These are phyloP conservation scores for Acleris cristana DNA, from an alignment of 2,888 invertebrate species.

Conservation along the genomic window DNA sequence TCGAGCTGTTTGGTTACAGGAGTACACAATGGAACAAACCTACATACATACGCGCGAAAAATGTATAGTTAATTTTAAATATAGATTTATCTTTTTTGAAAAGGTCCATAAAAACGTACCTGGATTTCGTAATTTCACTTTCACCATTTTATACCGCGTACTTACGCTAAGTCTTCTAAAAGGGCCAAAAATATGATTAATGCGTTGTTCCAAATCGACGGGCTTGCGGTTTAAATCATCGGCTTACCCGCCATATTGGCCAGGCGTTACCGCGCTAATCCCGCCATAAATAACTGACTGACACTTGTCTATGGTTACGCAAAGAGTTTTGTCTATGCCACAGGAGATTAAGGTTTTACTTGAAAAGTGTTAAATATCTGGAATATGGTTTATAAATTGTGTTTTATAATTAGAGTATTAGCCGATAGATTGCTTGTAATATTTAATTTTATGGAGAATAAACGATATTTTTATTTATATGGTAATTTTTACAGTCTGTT, in stretches of 20 bases:
- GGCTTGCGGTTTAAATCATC: constrained; percentile 73
- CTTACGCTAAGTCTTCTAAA: constrained; percentile 53
- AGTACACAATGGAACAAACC: too few species aligned
- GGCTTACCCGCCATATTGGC: constrained; percentile 73
- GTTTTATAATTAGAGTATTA: too few species aligned
- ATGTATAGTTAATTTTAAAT: too few species aligned
- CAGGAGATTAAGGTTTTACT: constrained; percentile 6
- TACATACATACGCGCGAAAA: too few species aligned
- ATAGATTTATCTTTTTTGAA: background rate
- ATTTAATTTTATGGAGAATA: too few species aligned
- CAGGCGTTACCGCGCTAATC: constrained; percentile 65
- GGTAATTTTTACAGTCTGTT: too few species aligned
- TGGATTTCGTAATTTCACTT: constrained; percentile 44
- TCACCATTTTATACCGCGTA: constrained; percentile 45
- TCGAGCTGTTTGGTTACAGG: too few species aligned
- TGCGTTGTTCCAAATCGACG: constrained; percentile 68
- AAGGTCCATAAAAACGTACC: constrained; percentile 33
- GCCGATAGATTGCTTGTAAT: too few species aligned
- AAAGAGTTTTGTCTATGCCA: constrained; percentile 39
- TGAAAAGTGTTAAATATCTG: background rate
- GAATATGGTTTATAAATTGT: too few species aligned
- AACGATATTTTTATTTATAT: too few species aligned
- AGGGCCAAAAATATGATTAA: constrained; percentile 68
- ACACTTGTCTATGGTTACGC: constrained; percentile 64
- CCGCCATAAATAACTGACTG: constrained; percentile 71